These are phyloP conservation scores for Borostomias antarcticus DNA, from an alignment of 2,797 vertebrate genomes.

Conservation along the genomic window DNA sequence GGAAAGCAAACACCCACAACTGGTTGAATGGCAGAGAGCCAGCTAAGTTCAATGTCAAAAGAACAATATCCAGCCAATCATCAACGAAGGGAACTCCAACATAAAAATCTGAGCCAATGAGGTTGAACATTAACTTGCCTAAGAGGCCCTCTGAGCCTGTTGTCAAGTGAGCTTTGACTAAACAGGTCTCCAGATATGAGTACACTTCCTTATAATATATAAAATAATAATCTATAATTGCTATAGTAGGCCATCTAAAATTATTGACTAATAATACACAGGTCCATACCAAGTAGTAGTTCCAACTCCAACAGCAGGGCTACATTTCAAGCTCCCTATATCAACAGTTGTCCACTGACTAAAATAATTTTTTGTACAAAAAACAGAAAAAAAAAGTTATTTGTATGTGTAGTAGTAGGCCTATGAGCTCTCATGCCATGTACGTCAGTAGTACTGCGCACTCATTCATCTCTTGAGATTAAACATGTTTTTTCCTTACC, in stretches of 20 bases:
- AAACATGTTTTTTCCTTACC: no score
- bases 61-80: conserved; percentile 43
- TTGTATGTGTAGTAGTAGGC: no score
- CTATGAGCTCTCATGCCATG: no score
- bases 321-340: not conserved
- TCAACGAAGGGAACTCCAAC: conserved; percentile 50
- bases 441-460: no score
- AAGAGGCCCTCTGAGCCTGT: conserved; percentile 42
- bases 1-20: not conserved
- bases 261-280: no score
- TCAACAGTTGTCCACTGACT: not conserved
- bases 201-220: conserved; percentile 2
- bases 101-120: conserved; percentile 37
- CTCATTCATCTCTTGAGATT: no score
- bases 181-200: conserved; percentile 35
- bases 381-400: no score
- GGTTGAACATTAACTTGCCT: conserved; percentile 77
- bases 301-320: no score
- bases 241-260: no score
- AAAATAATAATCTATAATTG: conserved; percentile 3
- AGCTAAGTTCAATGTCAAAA: conserved; percentile 49
- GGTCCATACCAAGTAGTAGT: no score
- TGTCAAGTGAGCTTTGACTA: conserved; percentile 52
- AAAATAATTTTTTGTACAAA: not conserved
- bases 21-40: conserved; percentile 33